Evolutionary conservation across 2,797 vertebrate species (phyloP).

Genomic region (Parauchenoglanis ngamensis): DNA sequence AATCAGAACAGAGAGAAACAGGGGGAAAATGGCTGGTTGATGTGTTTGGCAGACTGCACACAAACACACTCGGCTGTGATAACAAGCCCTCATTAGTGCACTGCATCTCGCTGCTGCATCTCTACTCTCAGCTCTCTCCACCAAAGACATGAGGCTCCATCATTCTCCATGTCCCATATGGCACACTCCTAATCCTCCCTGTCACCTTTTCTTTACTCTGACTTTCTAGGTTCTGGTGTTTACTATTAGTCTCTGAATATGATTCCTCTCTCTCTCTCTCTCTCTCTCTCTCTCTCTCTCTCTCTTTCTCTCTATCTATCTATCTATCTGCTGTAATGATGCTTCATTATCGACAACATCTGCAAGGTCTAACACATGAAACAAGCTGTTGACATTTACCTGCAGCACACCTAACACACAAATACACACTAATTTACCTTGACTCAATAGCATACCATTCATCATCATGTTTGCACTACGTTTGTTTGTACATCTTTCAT

Average conservation of each 20-base stretch:
- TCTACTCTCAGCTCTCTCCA: conserved; percentile 35
- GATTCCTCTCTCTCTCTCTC: background rate
- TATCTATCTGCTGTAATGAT: conserved; percentile 40
- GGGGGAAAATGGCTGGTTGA: conserved; percentile 36
- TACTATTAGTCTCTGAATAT: background rate
- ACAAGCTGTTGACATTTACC: conserved; percentile 35
- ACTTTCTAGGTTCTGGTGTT: conserved; percentile 4
- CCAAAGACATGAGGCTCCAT: conserved; percentile 9
- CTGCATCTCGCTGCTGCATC: conserved; percentile 45
- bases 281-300: conserved; percentile 12
- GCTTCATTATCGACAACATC: conserved; percentile 41
- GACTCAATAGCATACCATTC: background rate
- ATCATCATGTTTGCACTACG: too few species aligned
- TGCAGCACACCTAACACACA: conserved; percentile 21
- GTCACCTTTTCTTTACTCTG: background rate
- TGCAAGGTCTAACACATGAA: conserved; percentile 28
- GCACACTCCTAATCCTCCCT: background rate
- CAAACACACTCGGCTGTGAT: conserved; percentile 42
- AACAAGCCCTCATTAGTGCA: conserved; percentile 61
- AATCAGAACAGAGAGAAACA: background rate
- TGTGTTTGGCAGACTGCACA: conserved; percentile 42
- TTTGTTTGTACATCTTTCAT: too few species aligned
- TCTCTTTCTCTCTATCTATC: conserved; percentile 2
- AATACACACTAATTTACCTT: conserved; percentile 10
- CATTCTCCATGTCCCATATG: background rate